A percentile compares a stretch with the other conserved stretches of the same genome.
These are phyloP conservation scores for Tarsius wallacei DNA, from an alignment of 2,797 vertebrate genomes.

Conservation along the genomic window DNA sequence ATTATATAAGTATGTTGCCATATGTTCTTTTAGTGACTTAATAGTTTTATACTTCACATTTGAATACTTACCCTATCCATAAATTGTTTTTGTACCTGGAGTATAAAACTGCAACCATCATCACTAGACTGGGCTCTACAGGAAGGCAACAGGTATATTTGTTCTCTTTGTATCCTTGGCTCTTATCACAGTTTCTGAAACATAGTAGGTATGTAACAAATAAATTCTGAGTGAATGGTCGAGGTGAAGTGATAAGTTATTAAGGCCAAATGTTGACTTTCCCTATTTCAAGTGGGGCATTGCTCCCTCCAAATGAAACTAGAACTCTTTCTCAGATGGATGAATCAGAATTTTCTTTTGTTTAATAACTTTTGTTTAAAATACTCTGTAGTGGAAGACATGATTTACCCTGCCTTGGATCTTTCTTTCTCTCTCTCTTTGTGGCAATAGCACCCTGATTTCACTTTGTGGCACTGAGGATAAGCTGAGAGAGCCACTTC, in stretches of 20 bases:
- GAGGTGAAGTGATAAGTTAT: background rate
- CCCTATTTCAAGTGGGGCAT: background rate
- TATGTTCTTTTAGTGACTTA: background rate
- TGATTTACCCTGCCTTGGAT: background rate
- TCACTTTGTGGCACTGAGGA: background rate
- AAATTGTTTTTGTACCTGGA: background rate
- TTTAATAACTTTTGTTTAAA: background rate
- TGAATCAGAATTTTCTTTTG: background rate
- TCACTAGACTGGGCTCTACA: background rate
- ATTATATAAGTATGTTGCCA: background rate
- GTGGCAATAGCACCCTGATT: background rate
- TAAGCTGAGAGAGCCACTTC: background rate
- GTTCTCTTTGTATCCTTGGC: background rate
- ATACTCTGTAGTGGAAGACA: background rate
- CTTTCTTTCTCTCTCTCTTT: background rate
- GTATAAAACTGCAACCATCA: background rate
- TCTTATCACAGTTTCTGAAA: background rate
- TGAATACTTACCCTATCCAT: background rate
- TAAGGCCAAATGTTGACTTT: background rate
- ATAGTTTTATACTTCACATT: background rate
- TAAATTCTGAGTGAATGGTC: background rate
- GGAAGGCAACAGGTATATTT: background rate
- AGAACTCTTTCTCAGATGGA: background rate
- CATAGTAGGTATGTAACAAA: background rate
- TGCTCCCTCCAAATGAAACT: background rate